These are phyloP conservation scores for Berghia stephanieae DNA, from an alignment of 1,140 invertebrate genomes.

Conservation along the genomic window DNA sequence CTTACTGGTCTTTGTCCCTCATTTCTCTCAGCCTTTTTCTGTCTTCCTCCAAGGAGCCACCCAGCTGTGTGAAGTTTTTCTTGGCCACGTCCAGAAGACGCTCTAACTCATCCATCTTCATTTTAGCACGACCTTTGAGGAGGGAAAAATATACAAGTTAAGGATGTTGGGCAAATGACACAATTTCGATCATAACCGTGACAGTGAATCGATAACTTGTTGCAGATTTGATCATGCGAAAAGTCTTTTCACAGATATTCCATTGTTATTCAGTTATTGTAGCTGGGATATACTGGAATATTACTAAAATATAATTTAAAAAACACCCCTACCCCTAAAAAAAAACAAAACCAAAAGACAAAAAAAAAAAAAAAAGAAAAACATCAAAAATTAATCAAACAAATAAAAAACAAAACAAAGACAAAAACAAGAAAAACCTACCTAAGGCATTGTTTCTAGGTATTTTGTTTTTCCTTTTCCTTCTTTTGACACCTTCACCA, in stretches of 20 bases:
- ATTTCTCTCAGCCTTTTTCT: conserved; percentile 51
- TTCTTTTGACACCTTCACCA: conserved; percentile 23
- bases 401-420: conserved; percentile 1
- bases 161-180: too few species aligned
- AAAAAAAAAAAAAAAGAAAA: conserved; percentile 9
- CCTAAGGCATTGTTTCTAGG: conserved; percentile 35
- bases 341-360: too few species aligned
- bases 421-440: not conserved
- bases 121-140: conserved; percentile 62
- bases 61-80: conserved; percentile 66
- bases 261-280: too few species aligned
- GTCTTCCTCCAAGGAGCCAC: conserved; percentile 63
- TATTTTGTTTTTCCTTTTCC: conserved; percentile 26
- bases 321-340: too few species aligned
- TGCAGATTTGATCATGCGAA: too few species aligned
- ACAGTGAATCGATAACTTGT: too few species aligned
- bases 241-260: too few species aligned
- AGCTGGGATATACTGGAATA: too few species aligned
- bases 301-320: too few species aligned
- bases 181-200: too few species aligned
- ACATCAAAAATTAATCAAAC: not conserved
- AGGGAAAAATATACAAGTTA: not conserved
- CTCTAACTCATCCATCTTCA: conserved; percentile 64
- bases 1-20: conserved; percentile 62
- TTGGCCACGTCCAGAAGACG: conserved; percentile 64